A percentile compares a stretch with the other conserved stretches of the same genome.
Conservation (phyloP, 2,113 vertebrate species). For the Miniopterus natalensis region DNA sequence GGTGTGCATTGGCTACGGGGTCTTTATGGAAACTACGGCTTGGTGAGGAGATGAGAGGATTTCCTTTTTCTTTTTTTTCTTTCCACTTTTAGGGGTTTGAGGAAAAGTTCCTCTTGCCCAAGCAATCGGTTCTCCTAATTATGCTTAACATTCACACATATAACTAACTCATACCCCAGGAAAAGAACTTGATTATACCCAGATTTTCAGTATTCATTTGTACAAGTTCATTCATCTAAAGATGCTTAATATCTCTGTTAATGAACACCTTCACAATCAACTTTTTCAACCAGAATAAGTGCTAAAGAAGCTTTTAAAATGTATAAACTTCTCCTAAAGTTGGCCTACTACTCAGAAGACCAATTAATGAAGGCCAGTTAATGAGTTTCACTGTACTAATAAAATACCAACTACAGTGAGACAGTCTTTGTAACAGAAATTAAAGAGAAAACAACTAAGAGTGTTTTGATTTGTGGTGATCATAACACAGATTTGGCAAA, state of each 20-base stretch:
- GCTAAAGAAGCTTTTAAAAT: conserved; percentile 6
- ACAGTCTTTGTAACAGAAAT: neutral
- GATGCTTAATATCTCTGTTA: neutral
- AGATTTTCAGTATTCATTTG: neutral
- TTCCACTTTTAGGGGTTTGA: neutral
- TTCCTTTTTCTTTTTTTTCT: neutral
- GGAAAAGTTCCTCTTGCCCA: neutral
- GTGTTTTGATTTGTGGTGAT: conserved; percentile 3
- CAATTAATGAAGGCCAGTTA: conserved; percentile 4
- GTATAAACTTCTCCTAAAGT: conserved; percentile 16
- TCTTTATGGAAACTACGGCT: neutral
- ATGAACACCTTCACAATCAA: neutral
- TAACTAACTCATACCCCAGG: neutral
- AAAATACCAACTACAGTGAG: neutral
- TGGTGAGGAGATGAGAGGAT: neutral
- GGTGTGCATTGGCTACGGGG: neutral
- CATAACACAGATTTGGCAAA: conserved; percentile 40
- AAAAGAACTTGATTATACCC: neutral
- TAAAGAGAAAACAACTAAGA: neutral
- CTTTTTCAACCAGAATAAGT: neutral
- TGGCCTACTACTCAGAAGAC: conserved; percentile 23
- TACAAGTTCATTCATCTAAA: neutral
- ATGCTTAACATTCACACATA: neutral
- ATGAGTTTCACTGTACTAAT: neutral
- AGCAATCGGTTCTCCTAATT: neutral